phyloP scores from a whole-genome alignment of 2,888 invertebrate species.

The Pandemis heparana region DNA sequence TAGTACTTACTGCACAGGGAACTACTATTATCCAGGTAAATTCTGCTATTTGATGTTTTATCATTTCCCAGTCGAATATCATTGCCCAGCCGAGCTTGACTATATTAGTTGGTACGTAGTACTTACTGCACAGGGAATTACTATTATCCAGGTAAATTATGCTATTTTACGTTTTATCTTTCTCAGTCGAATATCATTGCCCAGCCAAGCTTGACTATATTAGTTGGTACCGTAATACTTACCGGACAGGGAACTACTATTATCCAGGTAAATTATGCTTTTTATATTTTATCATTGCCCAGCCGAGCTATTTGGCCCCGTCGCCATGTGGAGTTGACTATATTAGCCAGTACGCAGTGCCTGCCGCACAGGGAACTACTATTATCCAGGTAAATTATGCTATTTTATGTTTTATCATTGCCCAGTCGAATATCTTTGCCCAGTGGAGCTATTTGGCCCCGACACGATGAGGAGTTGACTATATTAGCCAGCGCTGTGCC shows the following conservation, averaged over 20 bases:
- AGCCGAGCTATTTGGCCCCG: not conserved
- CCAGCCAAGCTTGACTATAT: too few species aligned
- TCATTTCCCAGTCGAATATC: not conserved
- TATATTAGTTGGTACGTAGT: too few species aligned
- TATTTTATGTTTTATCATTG: not conserved
- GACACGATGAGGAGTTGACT: too few species aligned
- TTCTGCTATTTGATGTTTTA: not conserved
- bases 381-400: constrained; percentile 22
- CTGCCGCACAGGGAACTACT: not conserved
- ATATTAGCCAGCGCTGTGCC: not conserved
- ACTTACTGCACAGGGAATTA: not conserved
- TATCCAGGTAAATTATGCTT: constrained; percentile 15
- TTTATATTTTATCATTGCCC: too few species aligned
- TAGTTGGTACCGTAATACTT: too few species aligned
- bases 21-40: constrained; percentile 25
- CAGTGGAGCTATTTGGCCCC: too few species aligned
- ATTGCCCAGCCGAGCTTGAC: not conserved
- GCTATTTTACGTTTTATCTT: too few species aligned
- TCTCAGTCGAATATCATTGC: not conserved
- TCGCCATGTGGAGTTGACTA: constrained; percentile 10
- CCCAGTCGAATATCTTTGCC: not conserved
- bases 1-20: not conserved
- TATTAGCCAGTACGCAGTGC: not conserved
- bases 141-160: constrained; percentile 21
- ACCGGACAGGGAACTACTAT: not conserved